A percentile compares a stretch with the other conserved stretches of the same genome.
Evolutionary conservation across 1,140 invertebrate genomes (phyloP).

Genomic region (Neelides sp.): DNA sequence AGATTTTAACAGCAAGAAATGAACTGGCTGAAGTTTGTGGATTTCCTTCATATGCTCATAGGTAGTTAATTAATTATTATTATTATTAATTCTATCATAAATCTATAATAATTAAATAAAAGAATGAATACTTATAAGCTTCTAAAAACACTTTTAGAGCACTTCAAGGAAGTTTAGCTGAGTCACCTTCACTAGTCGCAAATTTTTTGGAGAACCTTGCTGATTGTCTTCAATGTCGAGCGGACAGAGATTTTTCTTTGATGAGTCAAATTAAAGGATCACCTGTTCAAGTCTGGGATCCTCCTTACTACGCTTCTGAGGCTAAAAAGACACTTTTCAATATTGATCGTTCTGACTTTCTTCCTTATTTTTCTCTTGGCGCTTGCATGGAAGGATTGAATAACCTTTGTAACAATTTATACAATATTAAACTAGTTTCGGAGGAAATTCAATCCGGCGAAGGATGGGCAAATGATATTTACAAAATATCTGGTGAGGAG

Average conservation of each 20-base stretch:
- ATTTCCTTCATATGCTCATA: conserved; percentile 74
- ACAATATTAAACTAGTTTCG: conserved; percentile 59
- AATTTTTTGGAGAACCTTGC: conserved; percentile 69
- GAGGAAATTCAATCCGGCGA: conserved; percentile 61
- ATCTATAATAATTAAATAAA: conserved; percentile 2
- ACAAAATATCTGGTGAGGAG: conserved; percentile 70
- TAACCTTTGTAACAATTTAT: conserved; percentile 64
- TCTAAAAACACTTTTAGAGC: conserved; percentile 45
- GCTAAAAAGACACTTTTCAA: conserved; percentile 56
- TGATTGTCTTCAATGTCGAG: conserved; percentile 47
- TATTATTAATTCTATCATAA: neutral
- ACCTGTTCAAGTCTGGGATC: conserved; percentile 60
- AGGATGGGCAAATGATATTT: conserved; percentile 70
- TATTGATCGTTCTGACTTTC: conserved; percentile 52
- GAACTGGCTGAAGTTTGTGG: conserved; percentile 71
- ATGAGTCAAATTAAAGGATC: conserved; percentile 61
- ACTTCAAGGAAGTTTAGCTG: conserved; percentile 71
- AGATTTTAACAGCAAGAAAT: conserved; percentile 58
- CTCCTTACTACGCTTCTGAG: conserved; percentile 61
- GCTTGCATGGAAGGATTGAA: conserved; percentile 92
- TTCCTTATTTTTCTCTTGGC: conserved; percentile 85
- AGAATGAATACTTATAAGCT: no score
- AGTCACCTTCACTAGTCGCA: conserved; percentile 59
- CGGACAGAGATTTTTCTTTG: conserved; percentile 52
- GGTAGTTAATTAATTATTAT: conserved; percentile 38